A percentile compares a stretch with the other conserved stretches of the same genome.
Conservation (phyloP, 64 coral and sea anemone genomes). For the Dendronephthya gigantea region DNA sequence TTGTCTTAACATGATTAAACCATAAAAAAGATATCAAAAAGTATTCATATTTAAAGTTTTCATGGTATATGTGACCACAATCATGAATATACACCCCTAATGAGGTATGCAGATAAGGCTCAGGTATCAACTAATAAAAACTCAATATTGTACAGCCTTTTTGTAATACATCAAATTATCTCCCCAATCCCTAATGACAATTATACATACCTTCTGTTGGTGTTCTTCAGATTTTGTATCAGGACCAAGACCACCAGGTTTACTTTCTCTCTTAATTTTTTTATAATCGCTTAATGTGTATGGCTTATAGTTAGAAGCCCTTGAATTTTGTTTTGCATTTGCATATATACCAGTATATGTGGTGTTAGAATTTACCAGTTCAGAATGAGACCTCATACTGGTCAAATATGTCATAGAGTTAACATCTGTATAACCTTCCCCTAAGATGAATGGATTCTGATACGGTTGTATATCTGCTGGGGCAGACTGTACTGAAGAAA, state of each 20-base stretch:
- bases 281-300: neutral
- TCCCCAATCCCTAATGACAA: too few relatives aligned
- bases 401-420: neutral
- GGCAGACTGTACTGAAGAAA: neutral
- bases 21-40: too few relatives aligned
- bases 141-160: neutral
- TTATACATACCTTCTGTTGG: slow-evolving; percentile 1
- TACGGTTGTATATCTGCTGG: neutral
- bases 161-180: neutral
- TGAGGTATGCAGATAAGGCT: neutral
- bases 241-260: neutral
- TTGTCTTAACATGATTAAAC: neutral
- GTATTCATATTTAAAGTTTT: too few relatives aligned
- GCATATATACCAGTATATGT: neutral
- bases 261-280: neutral
- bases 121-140: too few relatives aligned
- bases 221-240: neutral
- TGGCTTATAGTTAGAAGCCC: neutral
- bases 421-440: neutral
- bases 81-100: too few relatives aligned
- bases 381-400: neutral
- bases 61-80: too few relatives aligned
- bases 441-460: neutral
- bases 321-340: neutral
- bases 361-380: neutral